phyloP scores from a whole-genome alignment of 2,888 invertebrate genomes.

The Calephelis perditalis region DNA sequence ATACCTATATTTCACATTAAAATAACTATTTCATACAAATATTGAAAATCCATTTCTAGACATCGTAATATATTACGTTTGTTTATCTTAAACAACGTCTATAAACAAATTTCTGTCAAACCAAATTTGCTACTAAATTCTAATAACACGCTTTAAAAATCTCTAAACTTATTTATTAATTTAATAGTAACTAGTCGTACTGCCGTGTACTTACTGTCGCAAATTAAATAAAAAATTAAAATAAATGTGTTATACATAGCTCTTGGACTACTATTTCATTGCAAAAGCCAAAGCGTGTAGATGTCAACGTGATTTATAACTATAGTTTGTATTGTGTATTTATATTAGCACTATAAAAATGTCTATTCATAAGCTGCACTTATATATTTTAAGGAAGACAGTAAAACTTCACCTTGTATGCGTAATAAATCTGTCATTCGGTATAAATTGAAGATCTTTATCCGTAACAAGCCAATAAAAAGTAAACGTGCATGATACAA shows the following conservation, averaged over 20 bases:
- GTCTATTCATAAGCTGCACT: constrained; percentile 9
- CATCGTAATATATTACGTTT: too few relatives aligned
- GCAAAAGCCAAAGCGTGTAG: constrained; percentile 1
- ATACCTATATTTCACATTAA: too few relatives aligned
- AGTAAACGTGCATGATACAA: constrained; percentile 26
- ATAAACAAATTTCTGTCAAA: too few relatives aligned
- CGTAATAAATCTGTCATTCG: constrained; percentile 68
- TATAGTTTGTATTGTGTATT: constrained; percentile 8
- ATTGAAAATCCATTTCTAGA: too few relatives aligned
- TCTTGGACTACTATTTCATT: not conserved
- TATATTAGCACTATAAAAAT: constrained; percentile 9
- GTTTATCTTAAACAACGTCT: too few relatives aligned
- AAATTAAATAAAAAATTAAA: too few relatives aligned
- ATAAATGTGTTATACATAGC: not conserved
- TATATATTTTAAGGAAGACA: constrained; percentile 46
- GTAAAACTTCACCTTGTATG: constrained; percentile 56
- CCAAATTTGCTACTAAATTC: too few relatives aligned
- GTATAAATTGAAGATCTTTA: constrained; percentile 57
- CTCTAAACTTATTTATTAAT: too few relatives aligned
- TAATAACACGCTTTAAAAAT: too few relatives aligned
- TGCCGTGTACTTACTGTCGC: too few relatives aligned
- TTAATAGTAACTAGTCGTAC: too few relatives aligned
- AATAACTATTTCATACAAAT: too few relatives aligned
- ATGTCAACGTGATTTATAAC: constrained; percentile 11
- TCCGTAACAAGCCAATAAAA: constrained; percentile 61